Percentiles rank a stretch among this genome's conserved stretches.
phyloP scores from a whole-genome alignment of 2,888 invertebrate species.

The Troilus luridus region DNA sequence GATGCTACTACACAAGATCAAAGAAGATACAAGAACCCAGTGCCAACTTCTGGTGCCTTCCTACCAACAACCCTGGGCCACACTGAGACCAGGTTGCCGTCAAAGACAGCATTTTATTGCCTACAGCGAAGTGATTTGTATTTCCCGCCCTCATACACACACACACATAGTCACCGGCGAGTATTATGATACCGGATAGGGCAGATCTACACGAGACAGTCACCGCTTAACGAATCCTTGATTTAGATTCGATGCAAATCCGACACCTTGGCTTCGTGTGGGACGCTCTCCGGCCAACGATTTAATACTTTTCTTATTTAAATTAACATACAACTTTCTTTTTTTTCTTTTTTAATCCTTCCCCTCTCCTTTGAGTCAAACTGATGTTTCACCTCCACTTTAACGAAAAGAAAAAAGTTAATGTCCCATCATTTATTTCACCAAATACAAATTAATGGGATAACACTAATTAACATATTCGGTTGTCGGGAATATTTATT shows the following conservation, averaged over 20 bases:
- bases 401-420: background rate
- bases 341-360: background rate
- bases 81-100: background rate
- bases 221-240: conserved; percentile 9
- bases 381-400: background rate
- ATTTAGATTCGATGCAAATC: conserved; percentile 42
- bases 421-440: background rate
- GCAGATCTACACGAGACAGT: background rate
- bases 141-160: background rate
- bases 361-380: background rate
- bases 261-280: background rate
- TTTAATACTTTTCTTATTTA: conserved; percentile 33
- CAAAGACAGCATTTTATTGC: background rate
- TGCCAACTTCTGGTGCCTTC: background rate
- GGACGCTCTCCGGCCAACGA: background rate
- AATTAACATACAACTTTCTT: background rate
- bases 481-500: background rate
- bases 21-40: background rate
- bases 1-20: background rate
- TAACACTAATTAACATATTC: background rate
- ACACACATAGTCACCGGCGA: too few relatives aligned
- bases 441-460: background rate
- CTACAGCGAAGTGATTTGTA: background rate
- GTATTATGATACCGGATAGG: background rate
- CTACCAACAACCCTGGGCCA: background rate